Evolutionary conservation across 2,797 vertebrate species (phyloP), one percentile per base, ranked within the genome.

Genomic region (Nyctalus aviator): DNA sequence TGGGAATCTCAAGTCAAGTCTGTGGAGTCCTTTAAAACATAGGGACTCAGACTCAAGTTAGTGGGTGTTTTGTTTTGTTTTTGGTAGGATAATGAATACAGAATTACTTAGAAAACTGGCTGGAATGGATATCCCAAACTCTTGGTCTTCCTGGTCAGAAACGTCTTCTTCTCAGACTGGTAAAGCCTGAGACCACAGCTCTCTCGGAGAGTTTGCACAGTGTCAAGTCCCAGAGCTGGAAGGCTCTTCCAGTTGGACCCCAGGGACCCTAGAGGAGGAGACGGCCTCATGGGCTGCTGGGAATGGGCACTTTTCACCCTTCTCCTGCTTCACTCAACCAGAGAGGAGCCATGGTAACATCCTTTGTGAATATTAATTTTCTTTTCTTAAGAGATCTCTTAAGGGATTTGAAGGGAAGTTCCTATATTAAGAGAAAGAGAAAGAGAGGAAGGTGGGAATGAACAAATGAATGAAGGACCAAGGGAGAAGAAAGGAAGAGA

Each of bases 41-140:
- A 95, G 44, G 48, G 48, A 85, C 90, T 68, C 48, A 68, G 79
- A 91, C 11, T 64, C 77, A 82, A 75, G 53, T 32, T 90, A 76
- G 15, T 55, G 53, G 2, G 7, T 55, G 18, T 55, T 55, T 55
- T 55, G 18, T 53, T 17, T 50, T 50, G 7, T 21, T 55, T 55
- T 55, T 35, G 23, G n/a, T 91, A 23, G 57, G 81, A 71, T 59
- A 79, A 78, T n/a, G 30, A 88, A 78, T 59, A 88, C 23, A 44
- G 30, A 48, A 72, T 69, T 64, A 30, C 37, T 81, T 93, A 48
- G 44, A 78, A 94, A 96, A 72, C 11, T n/a, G 27, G 5, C 32
- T 93, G n/a, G 11, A 75, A 87, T 68, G n/a, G 10, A 50, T 69
- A 85, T 44, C 77, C 37, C 64, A 93, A 83, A 88, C 13, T 96